These are phyloP conservation scores for Taurulus bubalis DNA, from an alignment of 2,113 vertebrate genomes.

Conservation along the genomic window DNA sequence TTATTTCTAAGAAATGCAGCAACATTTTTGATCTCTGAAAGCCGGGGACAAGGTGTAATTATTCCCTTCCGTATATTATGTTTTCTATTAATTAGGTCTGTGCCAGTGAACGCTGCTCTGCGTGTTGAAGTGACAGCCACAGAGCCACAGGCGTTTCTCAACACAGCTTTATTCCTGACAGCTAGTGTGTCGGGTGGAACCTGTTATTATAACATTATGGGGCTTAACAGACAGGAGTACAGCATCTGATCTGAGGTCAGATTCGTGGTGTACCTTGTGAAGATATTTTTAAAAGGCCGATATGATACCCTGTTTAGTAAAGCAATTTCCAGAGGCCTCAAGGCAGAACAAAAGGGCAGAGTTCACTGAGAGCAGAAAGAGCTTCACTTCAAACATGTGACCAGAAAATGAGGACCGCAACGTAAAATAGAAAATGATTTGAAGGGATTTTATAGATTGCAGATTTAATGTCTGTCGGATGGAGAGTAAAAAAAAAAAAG, in stretches of 20 bases:
- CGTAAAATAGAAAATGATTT: slow-evolving; percentile 74
- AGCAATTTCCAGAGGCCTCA: slow-evolving; percentile 66
- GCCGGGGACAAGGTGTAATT: slow-evolving; percentile 60
- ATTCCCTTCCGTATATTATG: slow-evolving; percentile 43
- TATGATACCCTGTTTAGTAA: slow-evolving; percentile 62
- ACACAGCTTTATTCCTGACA: slow-evolving; percentile 45
- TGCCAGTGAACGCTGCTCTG: slow-evolving; percentile 22
- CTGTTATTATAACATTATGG: slow-evolving; percentile 52
- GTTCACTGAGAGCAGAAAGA: slow-evolving; percentile 60
- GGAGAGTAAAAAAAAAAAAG: slow-evolving; percentile 23
- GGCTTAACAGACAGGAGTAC: slow-evolving; percentile 43
- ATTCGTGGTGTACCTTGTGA: slow-evolving; percentile 31
- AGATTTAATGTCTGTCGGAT: slow-evolving; percentile 79
- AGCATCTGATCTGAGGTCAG: slow-evolving; percentile 58
- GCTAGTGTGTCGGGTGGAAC: slow-evolving; percentile 31
- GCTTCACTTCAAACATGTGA: slow-evolving; percentile 52
- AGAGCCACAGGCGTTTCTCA: slow-evolving; percentile 39
- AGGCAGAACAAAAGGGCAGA: slow-evolving; percentile 71
- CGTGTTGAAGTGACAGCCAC: slow-evolving; percentile 47
- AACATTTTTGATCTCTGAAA: slow-evolving; percentile 47
- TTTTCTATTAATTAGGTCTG: slow-evolving; percentile 65
- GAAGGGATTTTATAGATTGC: slow-evolving; percentile 78
- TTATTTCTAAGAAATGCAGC: slow-evolving; percentile 57
- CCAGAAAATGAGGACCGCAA: slow-evolving; percentile 48
- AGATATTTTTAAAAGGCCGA: slow-evolving; percentile 67